Conservation (phyloP, 2,797 vertebrate species). For the Sciaenops ocellatus region DNA sequence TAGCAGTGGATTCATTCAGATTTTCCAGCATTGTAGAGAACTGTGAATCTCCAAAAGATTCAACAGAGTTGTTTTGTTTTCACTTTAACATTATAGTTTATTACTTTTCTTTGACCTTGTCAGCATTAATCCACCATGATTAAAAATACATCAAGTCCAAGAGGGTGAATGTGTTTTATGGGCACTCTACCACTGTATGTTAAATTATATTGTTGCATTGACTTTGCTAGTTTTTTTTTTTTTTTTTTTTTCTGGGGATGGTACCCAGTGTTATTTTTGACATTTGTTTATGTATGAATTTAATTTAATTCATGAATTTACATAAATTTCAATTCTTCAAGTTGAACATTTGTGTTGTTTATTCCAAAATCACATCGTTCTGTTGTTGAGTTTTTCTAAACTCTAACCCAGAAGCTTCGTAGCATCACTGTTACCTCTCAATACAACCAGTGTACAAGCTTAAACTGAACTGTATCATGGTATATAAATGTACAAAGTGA, state of each 20-base stretch:
- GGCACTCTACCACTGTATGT: slow-evolving; percentile 48
- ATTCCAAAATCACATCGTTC: background rate
- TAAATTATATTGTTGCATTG: slow-evolving; percentile 55
- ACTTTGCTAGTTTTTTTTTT: slow-evolving; percentile 54
- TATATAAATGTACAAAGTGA: too few relatives aligned
- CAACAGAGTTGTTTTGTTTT: background rate
- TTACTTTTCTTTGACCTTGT: background rate
- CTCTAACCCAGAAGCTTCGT: background rate
- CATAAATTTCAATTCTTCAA: slow-evolving; percentile 52
- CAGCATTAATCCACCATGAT: background rate
- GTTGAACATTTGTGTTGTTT: slow-evolving; percentile 14
- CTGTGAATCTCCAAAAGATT: background rate
- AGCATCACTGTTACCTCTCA: background rate
- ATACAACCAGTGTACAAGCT: background rate
- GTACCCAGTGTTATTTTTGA: slow-evolving; percentile 73
- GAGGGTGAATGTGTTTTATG: slow-evolving; percentile 8
- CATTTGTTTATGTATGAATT: slow-evolving; percentile 71
- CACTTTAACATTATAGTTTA: background rate
- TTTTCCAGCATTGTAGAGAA: background rate
- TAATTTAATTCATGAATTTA: slow-evolving; percentile 74
- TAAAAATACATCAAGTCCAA: slow-evolving; percentile 17
- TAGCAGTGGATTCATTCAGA: background rate
- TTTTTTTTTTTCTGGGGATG: slow-evolving; percentile 18
- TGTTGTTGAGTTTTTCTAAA: background rate
- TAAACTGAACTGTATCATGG: too few relatives aligned